Base-by-base conservation (phyloP, 2,888 invertebrate species). In the Venustoraphidia nigricollis region DNA sequence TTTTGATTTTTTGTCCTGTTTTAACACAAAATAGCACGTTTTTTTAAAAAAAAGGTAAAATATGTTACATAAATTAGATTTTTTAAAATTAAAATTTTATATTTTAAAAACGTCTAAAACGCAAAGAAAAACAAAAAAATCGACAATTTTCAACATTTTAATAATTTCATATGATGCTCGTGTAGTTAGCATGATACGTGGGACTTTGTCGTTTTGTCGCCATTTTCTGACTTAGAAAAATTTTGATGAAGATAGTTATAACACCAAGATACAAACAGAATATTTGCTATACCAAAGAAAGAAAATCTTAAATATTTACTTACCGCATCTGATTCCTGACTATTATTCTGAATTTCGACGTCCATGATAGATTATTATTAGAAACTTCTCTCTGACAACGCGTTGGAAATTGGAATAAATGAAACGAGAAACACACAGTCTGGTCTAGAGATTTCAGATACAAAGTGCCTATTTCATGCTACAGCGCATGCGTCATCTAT, bases 221-320 rank as follows among this genome's bases (percentile, higher is more conserved):
- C 85, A 85, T 86, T 81, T 84, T 84, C 81, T 82, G 83, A 84
- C 83, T 84, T 84, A 76, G 76, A 77, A 76, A 75, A 76, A 67
- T 76, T 76, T 72, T 66, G 64, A 60, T 63, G 63, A 57, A 53
- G 50, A 48, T 62, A 61, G 62, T 27, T 27, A 27, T 27, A 27
- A 27, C 27, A 27, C 27, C 27, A 27, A 27, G 27, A 27, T 27
- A 27, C 27, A 27, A 27, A 27, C 27, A 27, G 27, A 27, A 27
- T 27, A 27, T 27, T 27, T 27, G 27, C 27, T 27, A 27, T 27
- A 27, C 5, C 27, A 27, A 11, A 11, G 17, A 8, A 14, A 9
- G 10, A 49, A 46, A 44, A 41, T 41, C 8, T 27, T 11, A 36
- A 10, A 47, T 67, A 54, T 61, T 54, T 66, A 77, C 77, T 77